Conservation (phyloP, 2,113 vertebrate species). For the Pogona vitticeps region DNA sequence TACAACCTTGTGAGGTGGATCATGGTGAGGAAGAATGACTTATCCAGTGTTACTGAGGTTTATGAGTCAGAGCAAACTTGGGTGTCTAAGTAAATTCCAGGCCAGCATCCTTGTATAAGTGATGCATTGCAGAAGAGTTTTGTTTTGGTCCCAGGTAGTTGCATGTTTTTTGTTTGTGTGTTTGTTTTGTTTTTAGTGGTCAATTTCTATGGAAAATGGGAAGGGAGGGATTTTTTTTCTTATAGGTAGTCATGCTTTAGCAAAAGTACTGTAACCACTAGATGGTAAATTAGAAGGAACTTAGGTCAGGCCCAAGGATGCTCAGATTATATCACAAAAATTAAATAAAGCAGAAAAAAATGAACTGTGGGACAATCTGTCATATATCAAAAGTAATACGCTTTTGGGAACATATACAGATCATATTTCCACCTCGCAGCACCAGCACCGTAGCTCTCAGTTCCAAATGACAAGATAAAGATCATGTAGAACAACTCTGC, state of each 20-base stretch:
- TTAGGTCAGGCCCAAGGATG: slow-evolving; percentile 38
- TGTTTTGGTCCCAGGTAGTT: too few species aligned
- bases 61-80: too few species aligned
- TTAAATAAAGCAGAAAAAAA: slow-evolving; percentile 35
- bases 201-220: too few species aligned
- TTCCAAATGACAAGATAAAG: slow-evolving; percentile 48
- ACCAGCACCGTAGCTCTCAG: slow-evolving; percentile 39
- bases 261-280: neutral
- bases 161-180: too few species aligned
- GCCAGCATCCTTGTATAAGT: neutral
- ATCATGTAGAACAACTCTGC: slow-evolving; percentile 39
- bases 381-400: slow-evolving; percentile 43
- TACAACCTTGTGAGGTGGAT: too few species aligned
- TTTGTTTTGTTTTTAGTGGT: too few species aligned
- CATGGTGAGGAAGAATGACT: too few species aligned
- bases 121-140: neutral
- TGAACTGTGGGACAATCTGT: slow-evolving; percentile 26
- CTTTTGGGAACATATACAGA: slow-evolving; percentile 35
- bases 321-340: slow-evolving; percentile 33
- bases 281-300: slow-evolving; percentile 13
- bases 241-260: neutral
- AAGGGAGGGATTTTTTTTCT: too few species aligned
- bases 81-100: too few species aligned
- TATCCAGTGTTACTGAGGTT: too few species aligned
- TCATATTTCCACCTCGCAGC: slow-evolving; percentile 40